Evolutionary conservation across 2,888 invertebrate genomes (phyloP).

Genomic region (Syritta pipiens): DNA sequence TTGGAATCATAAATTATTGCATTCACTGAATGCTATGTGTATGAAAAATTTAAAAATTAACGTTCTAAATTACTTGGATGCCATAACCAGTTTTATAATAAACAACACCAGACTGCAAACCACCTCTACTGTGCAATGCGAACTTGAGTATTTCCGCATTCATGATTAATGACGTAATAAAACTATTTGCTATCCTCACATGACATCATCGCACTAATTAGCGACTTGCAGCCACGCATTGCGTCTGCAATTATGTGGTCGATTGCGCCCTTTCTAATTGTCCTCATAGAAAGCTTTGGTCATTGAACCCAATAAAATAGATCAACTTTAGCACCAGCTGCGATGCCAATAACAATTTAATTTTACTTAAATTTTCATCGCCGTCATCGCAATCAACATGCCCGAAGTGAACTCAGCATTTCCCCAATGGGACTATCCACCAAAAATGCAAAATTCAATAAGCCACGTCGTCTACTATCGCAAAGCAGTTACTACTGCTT

Average conservation of each 20-base stretch:
- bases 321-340: not conserved
- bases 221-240: conserved; percentile 33
- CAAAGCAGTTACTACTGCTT: not conserved
- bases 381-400: too few species aligned
- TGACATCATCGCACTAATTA: conserved; percentile 18
- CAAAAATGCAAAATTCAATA: conserved; percentile 44
- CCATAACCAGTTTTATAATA: too few species aligned
- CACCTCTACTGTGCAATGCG: too few species aligned
- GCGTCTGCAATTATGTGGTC: conserved; percentile 44
- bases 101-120: too few species aligned
- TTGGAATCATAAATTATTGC: too few species aligned
- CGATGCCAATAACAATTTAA: conserved; percentile 1
- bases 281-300: not conserved
- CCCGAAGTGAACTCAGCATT: conserved; percentile 18
- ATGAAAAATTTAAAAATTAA: too few species aligned
- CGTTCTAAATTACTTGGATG: too few species aligned
- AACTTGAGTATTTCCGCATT: too few species aligned
- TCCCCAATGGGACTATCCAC: conserved; percentile 16
- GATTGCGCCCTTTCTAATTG: not conserved
- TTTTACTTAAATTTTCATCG: not conserved
- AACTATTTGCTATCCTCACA: conserved; percentile 20
- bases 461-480: conserved; percentile 19
- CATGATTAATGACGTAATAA: conserved; percentile 41
- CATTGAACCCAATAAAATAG: too few species aligned
- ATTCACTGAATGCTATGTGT: too few species aligned